Evolutionary conservation across 1,140 invertebrate species (phyloP).

Genomic region (Pristionchus pacificus): DNA sequence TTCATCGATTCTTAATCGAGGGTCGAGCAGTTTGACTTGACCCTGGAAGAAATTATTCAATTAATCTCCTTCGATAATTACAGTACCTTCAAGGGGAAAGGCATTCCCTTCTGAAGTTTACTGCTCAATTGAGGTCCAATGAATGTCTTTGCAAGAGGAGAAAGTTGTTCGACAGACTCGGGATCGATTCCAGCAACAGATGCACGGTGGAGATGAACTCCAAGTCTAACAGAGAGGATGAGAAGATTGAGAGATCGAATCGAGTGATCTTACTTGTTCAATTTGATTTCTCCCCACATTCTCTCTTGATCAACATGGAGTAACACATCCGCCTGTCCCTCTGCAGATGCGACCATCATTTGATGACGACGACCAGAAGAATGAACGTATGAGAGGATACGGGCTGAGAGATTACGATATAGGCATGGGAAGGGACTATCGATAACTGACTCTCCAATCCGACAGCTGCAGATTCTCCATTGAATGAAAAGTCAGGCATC

Average conservation of each 20-base stretch:
- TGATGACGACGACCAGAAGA: constrained; percentile 34
- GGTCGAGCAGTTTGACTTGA: constrained; percentile 49
- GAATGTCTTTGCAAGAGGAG: constrained; percentile 55
- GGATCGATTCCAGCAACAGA: constrained; percentile 52
- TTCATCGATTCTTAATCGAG: constrained; percentile 46
- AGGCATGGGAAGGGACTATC: no score
- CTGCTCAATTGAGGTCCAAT: constrained; percentile 48
- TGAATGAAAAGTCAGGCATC: constrained; percentile 48
- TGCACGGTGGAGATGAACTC: constrained; percentile 49
- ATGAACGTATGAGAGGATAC: constrained; percentile 53
- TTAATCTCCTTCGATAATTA: background rate
- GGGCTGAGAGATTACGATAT: no score
- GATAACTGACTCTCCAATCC: constrained; percentile 44
- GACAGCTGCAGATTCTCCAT: constrained; percentile 48
- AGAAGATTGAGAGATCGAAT: background rate
- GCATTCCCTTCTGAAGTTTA: constrained; percentile 54
- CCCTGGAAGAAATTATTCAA: constrained; percentile 38
- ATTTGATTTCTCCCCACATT: constrained; percentile 50
- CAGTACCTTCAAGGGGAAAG: constrained; percentile 48
- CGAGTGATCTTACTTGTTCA: constrained; percentile 41
- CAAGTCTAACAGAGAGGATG: constrained; percentile 22
- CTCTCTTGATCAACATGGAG: constrained; percentile 46
- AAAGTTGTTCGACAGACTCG: constrained; percentile 47
- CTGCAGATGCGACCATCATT: constrained; percentile 54
- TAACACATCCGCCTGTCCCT: constrained; percentile 51